Base-by-base conservation (phyloP, 1,140 invertebrate genomes). In the Drosophila funebris region DNA sequence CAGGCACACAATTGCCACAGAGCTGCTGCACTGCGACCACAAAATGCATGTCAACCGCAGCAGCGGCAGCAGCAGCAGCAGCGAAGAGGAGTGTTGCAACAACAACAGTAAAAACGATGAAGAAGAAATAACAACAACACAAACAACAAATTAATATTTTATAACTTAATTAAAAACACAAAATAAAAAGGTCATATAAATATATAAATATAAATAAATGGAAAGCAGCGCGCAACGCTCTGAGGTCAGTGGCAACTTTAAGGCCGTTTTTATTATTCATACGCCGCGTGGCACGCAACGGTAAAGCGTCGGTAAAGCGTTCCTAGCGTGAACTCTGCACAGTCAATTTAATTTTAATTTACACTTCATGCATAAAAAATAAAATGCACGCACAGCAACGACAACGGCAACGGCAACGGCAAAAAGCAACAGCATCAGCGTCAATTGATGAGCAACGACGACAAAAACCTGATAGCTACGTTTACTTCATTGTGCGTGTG, bases 341-440 rank as follows among this genome's bases (percentile, higher is more conserved):
- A 83, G 62, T 84, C 80, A 83, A 83, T 84, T 83, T 83, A 83
- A 84, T 84, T 83, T 83, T 84, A 79, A 84, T 83, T 83, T 83
- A 66, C 76, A 83, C 72, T 76, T 73, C 76, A 83, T 83, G 76
- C 80, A 83, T 83, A 83, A 83, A 83, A 78, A 83, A 83, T 83
- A 71, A 82, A 82, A 74, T 73, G 73, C 78, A 73, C 63, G 73
- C 58, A 39, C 57, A 60, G 57, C 66, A 43, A 7, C 43, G 22
- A 16, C 56, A 46, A 39, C 52, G 60, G 44, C 77, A 71, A 73
- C 20, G 18, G 20, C 36, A 37, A 8, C 44, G 7, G 27, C 48
- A 43, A 50, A n/a, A n/a, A n/a, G 20, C 36, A 37, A 8, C 44
- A 8, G 27, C 48, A 43, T 43, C 57, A 48, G 54, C 67, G 63